phyloP scores from a whole-genome alignment of 2,888 invertebrate genomes.

The Phytoseiulus persimilis region DNA sequence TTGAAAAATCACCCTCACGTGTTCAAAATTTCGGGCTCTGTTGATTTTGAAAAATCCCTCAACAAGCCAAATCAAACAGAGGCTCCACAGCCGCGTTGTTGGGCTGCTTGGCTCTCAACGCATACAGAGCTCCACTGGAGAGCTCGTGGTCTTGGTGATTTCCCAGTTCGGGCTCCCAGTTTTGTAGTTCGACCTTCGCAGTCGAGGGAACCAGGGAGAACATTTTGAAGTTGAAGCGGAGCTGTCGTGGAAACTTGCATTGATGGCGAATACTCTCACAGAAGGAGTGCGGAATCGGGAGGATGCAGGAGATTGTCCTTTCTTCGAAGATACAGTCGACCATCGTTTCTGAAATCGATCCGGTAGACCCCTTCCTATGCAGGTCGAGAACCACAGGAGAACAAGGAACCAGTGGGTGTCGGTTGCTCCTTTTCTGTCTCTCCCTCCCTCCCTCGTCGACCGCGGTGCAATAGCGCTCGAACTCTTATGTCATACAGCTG shows the following conservation, averaged over 20 bases:
- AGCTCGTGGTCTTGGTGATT: not conserved
- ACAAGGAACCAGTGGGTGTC: not conserved
- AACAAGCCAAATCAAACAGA: not conserved
- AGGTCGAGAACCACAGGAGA: not conserved
- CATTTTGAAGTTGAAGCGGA: too few species aligned
- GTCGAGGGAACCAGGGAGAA: too few species aligned
- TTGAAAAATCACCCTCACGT: conserved; percentile 5
- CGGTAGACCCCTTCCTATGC: too few species aligned
- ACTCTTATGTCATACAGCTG: not conserved
- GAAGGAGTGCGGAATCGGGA: too few species aligned
- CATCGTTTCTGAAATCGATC: too few species aligned
- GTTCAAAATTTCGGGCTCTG: not conserved
- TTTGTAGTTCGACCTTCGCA: too few species aligned
- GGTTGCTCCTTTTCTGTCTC: not conserved
- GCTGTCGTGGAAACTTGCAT: too few species aligned
- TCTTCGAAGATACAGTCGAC: too few species aligned
- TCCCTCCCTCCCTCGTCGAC: not conserved
- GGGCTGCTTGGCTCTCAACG: not conserved
- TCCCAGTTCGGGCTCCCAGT: too few species aligned
- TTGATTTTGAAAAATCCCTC: not conserved
- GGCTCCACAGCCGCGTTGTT: not conserved
- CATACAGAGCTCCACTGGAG: not conserved
- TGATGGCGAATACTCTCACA: too few species aligned
- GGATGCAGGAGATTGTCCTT: too few species aligned
- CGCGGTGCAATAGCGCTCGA: not conserved